Percentiles rank a stretch among this genome's conserved stretches.
Conservation (phyloP, 1,140 invertebrate genomes). For the Archivesica marissinica region DNA sequence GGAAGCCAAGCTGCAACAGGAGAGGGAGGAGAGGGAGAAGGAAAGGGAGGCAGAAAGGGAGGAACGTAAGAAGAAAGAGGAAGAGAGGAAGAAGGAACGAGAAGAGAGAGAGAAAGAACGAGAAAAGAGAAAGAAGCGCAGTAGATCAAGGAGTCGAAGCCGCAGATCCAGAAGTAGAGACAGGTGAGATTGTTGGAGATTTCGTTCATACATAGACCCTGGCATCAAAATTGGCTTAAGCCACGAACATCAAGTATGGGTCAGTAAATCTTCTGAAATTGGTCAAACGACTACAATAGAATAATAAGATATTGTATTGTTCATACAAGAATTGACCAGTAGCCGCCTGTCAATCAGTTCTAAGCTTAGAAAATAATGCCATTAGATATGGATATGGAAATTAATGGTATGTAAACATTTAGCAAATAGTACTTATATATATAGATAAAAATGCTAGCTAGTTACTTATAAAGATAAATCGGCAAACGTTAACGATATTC, state of each 20-base stretch:
- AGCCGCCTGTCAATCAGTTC: no score
- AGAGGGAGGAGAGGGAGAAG: slow-evolving; percentile 78
- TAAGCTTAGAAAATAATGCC: no score
- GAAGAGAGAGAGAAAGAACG: slow-evolving; percentile 67
- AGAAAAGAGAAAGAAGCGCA: slow-evolving; percentile 55
- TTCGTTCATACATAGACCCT: neutral
- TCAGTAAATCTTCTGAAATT: neutral
- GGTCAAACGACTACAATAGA: no score
- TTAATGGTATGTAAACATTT: no score
- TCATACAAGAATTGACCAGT: no score
- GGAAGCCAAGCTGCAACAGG: slow-evolving; percentile 77
- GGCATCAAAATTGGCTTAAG: neutral
- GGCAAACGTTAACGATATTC: no score
- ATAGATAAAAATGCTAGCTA: no score
- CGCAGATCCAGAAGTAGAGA: slow-evolving; percentile 72
- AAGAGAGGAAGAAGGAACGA: slow-evolving; percentile 69
- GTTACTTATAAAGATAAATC: no score
- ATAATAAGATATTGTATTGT: no score
- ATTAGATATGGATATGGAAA: no score
- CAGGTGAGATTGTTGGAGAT: slow-evolving; percentile 36
- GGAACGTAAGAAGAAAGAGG: slow-evolving; percentile 64
- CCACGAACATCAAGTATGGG: neutral
- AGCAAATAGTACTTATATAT: no score
- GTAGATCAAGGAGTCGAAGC: slow-evolving; percentile 61
- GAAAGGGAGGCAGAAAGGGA: slow-evolving; percentile 84